Percentiles rank a stretch among this genome's conserved stretches.
phyloP scores from a whole-genome alignment of 2,797 vertebrate genomes.

The Falco biarmicus region DNA sequence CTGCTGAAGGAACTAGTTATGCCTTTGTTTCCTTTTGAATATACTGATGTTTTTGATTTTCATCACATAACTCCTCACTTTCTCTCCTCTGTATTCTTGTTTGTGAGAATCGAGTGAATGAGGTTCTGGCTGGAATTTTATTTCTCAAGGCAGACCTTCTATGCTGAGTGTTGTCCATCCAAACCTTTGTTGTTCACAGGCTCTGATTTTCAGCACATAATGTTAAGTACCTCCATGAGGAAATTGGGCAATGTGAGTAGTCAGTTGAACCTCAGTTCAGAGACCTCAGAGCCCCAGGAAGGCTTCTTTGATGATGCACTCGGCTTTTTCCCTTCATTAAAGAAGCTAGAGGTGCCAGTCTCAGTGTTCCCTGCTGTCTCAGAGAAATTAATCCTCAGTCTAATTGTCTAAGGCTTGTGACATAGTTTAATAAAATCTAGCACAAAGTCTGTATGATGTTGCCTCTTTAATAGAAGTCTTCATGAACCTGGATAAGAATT shows the following conservation, averaged over 20 bases:
- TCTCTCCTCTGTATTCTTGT: constrained; percentile 18
- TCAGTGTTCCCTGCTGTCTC: background rate
- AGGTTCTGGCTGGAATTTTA: constrained; percentile 7
- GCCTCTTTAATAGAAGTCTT: background rate
- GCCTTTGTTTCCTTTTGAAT: constrained; percentile 17
- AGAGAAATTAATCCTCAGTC: background rate
- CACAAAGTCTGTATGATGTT: background rate
- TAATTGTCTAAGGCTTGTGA: background rate
- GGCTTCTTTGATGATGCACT: background rate
- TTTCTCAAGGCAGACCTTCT: constrained; percentile 29
- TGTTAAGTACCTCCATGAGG: constrained; percentile 24
- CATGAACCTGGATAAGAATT: background rate
- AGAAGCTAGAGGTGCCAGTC: background rate
- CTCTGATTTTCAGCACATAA: constrained; percentile 9
- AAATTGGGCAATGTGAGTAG: background rate
- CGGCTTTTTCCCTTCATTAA: background rate
- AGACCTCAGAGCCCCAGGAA: background rate
- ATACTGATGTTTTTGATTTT: constrained; percentile 15
- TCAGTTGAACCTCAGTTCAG: background rate
- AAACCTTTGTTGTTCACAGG: constrained; percentile 41
- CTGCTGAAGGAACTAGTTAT: background rate
- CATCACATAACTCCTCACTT: constrained; percentile 24
- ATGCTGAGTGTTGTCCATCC: constrained; percentile 35
- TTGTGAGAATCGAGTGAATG: background rate
- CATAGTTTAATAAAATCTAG: background rate